Percentiles rank a stretch among this genome's conserved stretches.
Conservation (phyloP, 2,113 vertebrate genomes). For the Phainopepla nitens region DNA sequence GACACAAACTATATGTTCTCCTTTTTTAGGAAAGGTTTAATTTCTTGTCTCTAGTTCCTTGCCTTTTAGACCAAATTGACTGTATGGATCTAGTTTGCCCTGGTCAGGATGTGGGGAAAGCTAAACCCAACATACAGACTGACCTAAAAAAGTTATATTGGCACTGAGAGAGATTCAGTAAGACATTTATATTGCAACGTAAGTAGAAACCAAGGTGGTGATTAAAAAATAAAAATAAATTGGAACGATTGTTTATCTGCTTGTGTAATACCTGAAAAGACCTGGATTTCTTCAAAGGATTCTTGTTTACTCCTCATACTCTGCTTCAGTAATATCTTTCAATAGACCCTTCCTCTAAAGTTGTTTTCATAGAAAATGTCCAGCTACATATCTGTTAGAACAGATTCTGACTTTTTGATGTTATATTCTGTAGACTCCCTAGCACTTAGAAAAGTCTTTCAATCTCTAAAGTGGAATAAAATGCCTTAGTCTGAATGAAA, state of each 20-base stretch:
- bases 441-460: not conserved
- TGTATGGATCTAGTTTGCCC: not conserved
- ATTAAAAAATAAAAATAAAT: slow-evolving; percentile 1
- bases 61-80: not conserved
- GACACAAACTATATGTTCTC: not conserved
- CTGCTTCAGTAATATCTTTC: not conserved
- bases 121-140: not conserved
- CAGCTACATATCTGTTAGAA: not conserved
- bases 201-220: not conserved
- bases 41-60: not conserved
- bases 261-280: not conserved
- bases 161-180: not conserved
- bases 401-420: not conserved
- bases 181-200: not conserved
- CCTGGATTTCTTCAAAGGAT: not conserved
- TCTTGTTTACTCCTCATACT: not conserved
- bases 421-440: not conserved
- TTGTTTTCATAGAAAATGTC: not conserved
- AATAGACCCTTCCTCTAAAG: not conserved
- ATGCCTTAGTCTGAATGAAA: not conserved
- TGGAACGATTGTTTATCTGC: not conserved
- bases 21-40: not conserved
- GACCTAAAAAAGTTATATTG: not conserved
- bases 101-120: slow-evolving; percentile 38
- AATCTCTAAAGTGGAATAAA: not conserved